These are phyloP conservation scores for Pseudomyrmex flavicornis DNA, from an alignment of 1,140 invertebrate genomes.

Conservation along the genomic window DNA sequence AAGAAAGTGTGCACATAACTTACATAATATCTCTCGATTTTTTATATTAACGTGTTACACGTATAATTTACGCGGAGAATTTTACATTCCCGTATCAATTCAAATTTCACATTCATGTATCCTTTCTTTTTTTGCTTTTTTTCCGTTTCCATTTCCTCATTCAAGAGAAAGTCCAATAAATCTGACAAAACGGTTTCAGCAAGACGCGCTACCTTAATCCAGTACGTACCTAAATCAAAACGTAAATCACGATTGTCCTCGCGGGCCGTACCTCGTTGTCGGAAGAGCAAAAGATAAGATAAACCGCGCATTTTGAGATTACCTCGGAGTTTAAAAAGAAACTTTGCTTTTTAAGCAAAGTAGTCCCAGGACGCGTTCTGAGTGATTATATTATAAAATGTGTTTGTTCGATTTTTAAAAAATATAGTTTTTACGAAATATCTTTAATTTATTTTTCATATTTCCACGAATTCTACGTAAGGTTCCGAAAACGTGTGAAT, in stretches of 20 bases:
- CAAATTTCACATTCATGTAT: background rate
- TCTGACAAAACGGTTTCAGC: slow-evolving; percentile 57
- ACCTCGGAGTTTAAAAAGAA: slow-evolving; percentile 27
- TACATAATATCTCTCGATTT: too few relatives aligned
- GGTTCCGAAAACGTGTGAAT: too few relatives aligned
- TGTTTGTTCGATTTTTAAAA: background rate
- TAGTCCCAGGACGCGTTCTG: background rate
- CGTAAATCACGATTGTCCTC: slow-evolving; percentile 65
- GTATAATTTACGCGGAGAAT: background rate
- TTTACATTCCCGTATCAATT: background rate
- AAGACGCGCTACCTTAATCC: slow-evolving; percentile 67
- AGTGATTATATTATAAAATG: slow-evolving; percentile 18
- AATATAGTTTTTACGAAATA: background rate
- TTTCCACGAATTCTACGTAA: too few relatives aligned
- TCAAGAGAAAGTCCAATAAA: slow-evolving; percentile 61
- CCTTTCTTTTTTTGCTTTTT: background rate
- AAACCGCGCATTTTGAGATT: slow-evolving; percentile 55
- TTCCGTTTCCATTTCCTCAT: slow-evolving; percentile 6
- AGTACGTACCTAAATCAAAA: slow-evolving; percentile 61
- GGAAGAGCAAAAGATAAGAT: slow-evolving; percentile 62
- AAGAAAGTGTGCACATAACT: too few relatives aligned
- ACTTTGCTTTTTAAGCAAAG: slow-evolving; percentile 34
- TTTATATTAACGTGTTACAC: too few relatives aligned
- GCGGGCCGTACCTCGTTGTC: slow-evolving; percentile 41
- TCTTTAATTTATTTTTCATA: background rate